Evolutionary conservation across 2,113 vertebrate genomes (phyloP), one percentile per base, ranked within the genome.

Genomic region (Machaerirhynchus nigripectus): DNA sequence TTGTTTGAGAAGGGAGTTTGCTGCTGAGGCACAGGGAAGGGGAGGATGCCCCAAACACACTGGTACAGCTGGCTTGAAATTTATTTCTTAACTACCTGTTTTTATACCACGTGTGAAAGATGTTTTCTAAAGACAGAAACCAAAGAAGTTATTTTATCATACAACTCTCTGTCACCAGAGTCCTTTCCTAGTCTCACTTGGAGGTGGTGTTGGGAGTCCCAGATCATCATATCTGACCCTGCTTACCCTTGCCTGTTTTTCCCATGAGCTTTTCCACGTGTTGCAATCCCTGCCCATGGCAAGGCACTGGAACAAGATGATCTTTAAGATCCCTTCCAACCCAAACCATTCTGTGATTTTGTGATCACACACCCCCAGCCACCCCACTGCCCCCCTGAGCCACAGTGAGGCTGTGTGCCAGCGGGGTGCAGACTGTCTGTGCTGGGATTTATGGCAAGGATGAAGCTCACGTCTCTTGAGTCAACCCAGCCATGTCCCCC

Each of bases 111-210:
- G 0, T 37, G 7, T 59, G 28, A 33, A 56, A 56, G 60, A 42
- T 11, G 20, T 91, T 94, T 97, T 82, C 57, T 95, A 85, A 79
- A 57, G n/a, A 61, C 82, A 91, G n/a, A 94, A 95, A 90, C 11
- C 71, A 92, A 96, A 95, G 63, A 93, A 69, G 16, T 37, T 95
- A 90, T 96, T 94, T 97, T 94, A 85, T 85, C 13, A 4, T 44
- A 90, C 4, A 5, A 16, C 15, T 44, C 57, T 67, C 42, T 76
- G 50, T 46, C 65, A 63, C 53, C 35, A 3, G 19, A 56, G 61
- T 76, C 57, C n/a, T 95, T 89, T 84, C 73, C 42, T 75, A 4
- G 69, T 85, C 91, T 95, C n/a, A 7, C 50, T 35, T 35, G 37
- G 77, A 64, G 35, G 35, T 50, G 55, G 16, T 59, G n/a, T 5